Evolutionary conservation across 2,113 vertebrate genomes (phyloP), one percentile per base, ranked within the genome.

Genomic region (Alces alces): DNA sequence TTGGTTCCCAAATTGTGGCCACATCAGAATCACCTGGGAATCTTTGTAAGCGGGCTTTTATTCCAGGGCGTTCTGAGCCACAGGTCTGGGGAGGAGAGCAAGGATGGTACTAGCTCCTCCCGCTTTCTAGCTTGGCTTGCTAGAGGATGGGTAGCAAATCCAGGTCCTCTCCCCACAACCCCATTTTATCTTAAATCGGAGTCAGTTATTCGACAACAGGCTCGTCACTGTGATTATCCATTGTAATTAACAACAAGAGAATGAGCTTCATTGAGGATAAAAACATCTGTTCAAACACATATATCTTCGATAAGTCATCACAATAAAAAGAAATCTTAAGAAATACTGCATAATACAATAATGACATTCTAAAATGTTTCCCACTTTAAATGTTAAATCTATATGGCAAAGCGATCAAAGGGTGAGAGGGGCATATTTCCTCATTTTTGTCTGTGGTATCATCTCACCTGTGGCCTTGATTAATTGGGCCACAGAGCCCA

Each of bases 211-310:
- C 15, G 25, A 70, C 8, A 30, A 23, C 19, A 76, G 52, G 47
- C 27, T 92, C 58, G 7, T 85, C 58, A 33, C 30, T 79, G 36
- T 82, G 86, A 89, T 76, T 76, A 76, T 83, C 89, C 39, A 86
- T 61, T 80, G 52, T 73, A 64, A 93, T 91, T 58, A 94, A 84
- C 73, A 93, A 89, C 73, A 88, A 94, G 60, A 97, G 80, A 90
- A 86, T 76, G 79, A 50, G 61, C n/a, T 47, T 86, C 79, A 28
- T 0, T 66, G 85, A 95, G 58, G 86, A 90, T 91, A 73, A 93
- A 94, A 89, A 84, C 78, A 90, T 95, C 97, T 97, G 91, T 96
- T 98, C 43, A 95, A 89, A 92, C 13, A 91, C 43, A 88, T n/a
- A 2, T 19, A n/a, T 88, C 82, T 94, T 98, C 79, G 87, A 82